Evolutionary conservation across 2,113 vertebrate genomes (phyloP).

Genomic region (Thymallus thymallus): DNA sequence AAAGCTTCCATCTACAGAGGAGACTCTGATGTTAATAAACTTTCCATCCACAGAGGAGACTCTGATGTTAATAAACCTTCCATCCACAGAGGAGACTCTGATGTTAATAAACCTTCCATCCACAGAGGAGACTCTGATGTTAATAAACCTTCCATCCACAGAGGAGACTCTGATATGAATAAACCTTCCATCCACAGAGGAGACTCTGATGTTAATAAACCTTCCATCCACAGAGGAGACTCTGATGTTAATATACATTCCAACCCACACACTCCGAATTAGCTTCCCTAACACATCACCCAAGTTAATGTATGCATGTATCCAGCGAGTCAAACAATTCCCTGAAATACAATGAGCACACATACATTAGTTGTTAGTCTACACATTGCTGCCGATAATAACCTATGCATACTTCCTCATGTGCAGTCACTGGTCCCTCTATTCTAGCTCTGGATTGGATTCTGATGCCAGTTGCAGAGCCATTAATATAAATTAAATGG

Average conservation of each 20-base stretch:
- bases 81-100: not conserved
- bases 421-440: constrained; percentile 51
- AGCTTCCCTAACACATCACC: constrained; percentile 21
- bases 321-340: constrained; percentile 31
- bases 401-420: constrained; percentile 72
- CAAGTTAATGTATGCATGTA: constrained; percentile 42
- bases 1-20: too few relatives aligned
- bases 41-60: not conserved
- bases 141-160: too few relatives aligned
- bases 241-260: too few relatives aligned
- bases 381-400: constrained; percentile 72
- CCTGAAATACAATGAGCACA: constrained; percentile 58
- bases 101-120: too few relatives aligned
- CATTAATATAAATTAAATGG: constrained; percentile 82
- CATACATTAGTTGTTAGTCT: constrained; percentile 62
- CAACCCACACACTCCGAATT: not conserved
- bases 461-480: constrained; percentile 68
- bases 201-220: too few relatives aligned
- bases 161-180: too few relatives aligned
- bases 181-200: too few relatives aligned
- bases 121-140: too few relatives aligned
- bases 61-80: too few relatives aligned
- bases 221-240: too few relatives aligned
- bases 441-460: constrained; percentile 60
- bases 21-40: too few relatives aligned